These are phyloP conservation scores for Hypsopygia costalis DNA, from an alignment of 2,888 invertebrate genomes.

Conservation along the genomic window DNA sequence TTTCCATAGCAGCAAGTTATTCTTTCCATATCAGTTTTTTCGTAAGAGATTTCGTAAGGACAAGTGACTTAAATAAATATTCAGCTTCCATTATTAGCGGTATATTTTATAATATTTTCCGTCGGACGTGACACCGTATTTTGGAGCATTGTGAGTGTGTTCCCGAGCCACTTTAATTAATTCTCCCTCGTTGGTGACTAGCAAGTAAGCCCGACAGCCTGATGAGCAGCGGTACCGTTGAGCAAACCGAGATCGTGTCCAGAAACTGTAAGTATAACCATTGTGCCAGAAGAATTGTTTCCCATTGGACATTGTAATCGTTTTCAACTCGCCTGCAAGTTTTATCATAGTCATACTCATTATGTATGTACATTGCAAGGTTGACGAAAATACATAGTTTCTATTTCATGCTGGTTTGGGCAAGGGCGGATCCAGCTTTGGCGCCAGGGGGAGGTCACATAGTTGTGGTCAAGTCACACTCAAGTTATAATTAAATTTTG, in stretches of 20 bases:
- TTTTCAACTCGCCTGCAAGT: slow-evolving; percentile 4
- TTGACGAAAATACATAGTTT: no score
- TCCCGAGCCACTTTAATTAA: slow-evolving; percentile 11
- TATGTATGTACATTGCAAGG: neutral
- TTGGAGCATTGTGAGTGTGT: slow-evolving; percentile 20
- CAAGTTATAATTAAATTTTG: no score
- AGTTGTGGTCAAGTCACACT: no score
- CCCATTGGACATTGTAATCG: slow-evolving; percentile 3
- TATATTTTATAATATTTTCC: slow-evolving; percentile 8
- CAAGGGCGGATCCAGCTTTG: no score
- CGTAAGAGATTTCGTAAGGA: no score
- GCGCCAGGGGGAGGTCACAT: no score
- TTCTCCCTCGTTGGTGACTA: slow-evolving; percentile 11
- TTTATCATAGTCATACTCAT: neutral
- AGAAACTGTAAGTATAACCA: slow-evolving; percentile 25
- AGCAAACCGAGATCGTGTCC: slow-evolving; percentile 11
- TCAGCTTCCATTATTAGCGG: no score
- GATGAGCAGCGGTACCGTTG: slow-evolving; percentile 23
- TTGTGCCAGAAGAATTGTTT: slow-evolving; percentile 25
- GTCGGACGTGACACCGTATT: slow-evolving; percentile 12
- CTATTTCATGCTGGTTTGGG: no score
- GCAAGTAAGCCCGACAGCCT: slow-evolving; percentile 23
- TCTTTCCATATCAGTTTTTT: no score
- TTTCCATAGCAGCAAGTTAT: no score
- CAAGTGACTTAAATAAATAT: no score